These are phyloP conservation scores for Tor tambroides DNA, from an alignment of 2,113 vertebrate genomes.

Conservation along the genomic window DNA sequence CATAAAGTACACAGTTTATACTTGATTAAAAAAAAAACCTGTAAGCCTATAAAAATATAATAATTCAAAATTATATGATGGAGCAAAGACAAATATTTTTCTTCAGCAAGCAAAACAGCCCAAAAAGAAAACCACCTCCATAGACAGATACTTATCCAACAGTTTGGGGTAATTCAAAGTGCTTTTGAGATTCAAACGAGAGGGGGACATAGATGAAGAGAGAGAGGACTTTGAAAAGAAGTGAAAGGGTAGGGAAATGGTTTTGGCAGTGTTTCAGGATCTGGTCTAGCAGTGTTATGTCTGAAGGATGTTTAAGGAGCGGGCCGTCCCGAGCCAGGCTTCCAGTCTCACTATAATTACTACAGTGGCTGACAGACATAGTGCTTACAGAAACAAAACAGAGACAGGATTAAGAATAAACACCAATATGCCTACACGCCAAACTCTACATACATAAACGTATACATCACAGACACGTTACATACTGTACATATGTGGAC, in stretches of 20 bases:
- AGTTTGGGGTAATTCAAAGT: constrained; percentile 10
- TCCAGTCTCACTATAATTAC: constrained; percentile 82
- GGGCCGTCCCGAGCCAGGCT: constrained; percentile 72
- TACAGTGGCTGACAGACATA: constrained; percentile 78
- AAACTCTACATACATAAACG: constrained; percentile 47
- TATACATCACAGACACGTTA: constrained; percentile 42
- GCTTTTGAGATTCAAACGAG: constrained; percentile 37
- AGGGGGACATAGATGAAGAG: constrained; percentile 5
- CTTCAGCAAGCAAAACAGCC: neutral
- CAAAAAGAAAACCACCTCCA: constrained; percentile 1
- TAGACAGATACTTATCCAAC: constrained; percentile 30
- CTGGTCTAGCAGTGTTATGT: constrained; percentile 70
- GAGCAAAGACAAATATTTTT: constrained; percentile 45
- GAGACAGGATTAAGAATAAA: constrained; percentile 77
- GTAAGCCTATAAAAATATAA: constrained; percentile 26
- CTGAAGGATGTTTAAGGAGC: constrained; percentile 77
- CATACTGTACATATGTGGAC: neutral
- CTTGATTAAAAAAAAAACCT: neutral
- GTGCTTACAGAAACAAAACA: constrained; percentile 82
- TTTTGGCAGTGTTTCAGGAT: constrained; percentile 74
- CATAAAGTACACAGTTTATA: constrained; percentile 36
- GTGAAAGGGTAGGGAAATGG: constrained; percentile 58
- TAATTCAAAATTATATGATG: constrained; percentile 28
- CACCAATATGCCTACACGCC: constrained; percentile 63
- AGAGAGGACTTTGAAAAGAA: constrained; percentile 47